Percentiles rank a stretch among this genome's conserved stretches.
phyloP scores from a whole-genome alignment of 23 tunicate genomes.

The Oikopleura vanhoeffeni region DNA sequence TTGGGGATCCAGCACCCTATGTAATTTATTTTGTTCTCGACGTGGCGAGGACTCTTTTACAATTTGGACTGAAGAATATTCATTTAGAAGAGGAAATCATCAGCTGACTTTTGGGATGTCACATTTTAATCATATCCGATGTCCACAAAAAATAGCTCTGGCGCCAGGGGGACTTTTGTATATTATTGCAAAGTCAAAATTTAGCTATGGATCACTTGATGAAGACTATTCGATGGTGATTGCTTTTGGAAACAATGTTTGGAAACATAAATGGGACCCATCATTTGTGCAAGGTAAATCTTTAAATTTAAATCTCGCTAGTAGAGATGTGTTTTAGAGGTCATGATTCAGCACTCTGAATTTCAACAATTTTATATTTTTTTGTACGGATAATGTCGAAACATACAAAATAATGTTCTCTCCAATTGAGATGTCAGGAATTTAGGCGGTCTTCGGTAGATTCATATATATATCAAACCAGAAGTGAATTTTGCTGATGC shows the following conservation, averaged over 20 bases:
- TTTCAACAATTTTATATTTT: too few species aligned
- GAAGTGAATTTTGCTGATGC: too few species aligned
- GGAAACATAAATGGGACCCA: neutral
- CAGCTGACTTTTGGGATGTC: neutral
- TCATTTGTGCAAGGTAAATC: neutral
- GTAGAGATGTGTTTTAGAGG: too few species aligned
- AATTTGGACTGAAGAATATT: neutral
- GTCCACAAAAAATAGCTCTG: neutral
- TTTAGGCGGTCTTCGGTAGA: too few species aligned
- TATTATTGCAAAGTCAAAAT: neutral
- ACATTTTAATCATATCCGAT: neutral
- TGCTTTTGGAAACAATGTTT: neutral
- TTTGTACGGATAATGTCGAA: too few species aligned
- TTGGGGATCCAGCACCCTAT: neutral
- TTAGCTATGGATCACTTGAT: neutral
- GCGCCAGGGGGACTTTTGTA: neutral
- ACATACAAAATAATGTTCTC: too few species aligned
- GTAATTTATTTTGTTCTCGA: neutral
- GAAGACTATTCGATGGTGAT: neutral
- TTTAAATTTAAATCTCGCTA: too few species aligned
- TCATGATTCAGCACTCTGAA: too few species aligned
- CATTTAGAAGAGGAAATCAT: neutral
- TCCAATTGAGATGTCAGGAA: too few species aligned
- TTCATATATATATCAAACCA: too few species aligned
- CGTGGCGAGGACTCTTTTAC: neutral